A percentile compares a stretch with the other conserved stretches of the same genome.
phyloP scores from a whole-genome alignment of 2,888 invertebrate species.

The Griposia aprilina region DNA sequence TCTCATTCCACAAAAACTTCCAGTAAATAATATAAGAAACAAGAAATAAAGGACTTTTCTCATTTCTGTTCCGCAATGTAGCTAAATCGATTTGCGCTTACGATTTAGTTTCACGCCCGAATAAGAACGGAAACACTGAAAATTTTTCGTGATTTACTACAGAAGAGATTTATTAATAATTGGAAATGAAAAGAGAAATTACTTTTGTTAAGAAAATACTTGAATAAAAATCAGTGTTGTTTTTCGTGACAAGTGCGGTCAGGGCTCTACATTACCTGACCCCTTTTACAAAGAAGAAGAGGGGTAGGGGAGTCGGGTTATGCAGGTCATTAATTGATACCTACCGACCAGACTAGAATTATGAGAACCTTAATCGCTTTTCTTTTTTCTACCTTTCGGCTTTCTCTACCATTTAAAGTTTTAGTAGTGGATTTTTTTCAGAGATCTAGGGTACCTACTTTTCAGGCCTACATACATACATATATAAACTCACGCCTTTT shows the following conservation, averaged over 20 bases:
- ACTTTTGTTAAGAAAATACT: slow-evolving; percentile 19
- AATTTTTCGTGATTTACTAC: slow-evolving; percentile 40
- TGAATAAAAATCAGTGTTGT: neutral
- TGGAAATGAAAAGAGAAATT: slow-evolving; percentile 12
- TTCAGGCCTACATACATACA: neutral
- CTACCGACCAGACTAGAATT: neutral
- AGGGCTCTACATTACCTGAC: no score
- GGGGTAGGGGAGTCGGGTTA: no score
- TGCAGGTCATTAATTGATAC: no score
- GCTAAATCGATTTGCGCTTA: slow-evolving; percentile 41
- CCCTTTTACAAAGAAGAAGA: no score
- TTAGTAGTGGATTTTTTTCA: neutral
- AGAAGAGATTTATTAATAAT: slow-evolving; percentile 37
- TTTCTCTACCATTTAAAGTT: neutral
- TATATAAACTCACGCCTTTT: neutral
- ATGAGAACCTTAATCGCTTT: neutral
- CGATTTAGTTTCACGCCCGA: slow-evolving; percentile 24
- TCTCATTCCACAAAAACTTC: neutral
- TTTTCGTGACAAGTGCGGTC: neutral
- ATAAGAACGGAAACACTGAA: slow-evolving; percentile 20
- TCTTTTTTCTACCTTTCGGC: neutral
- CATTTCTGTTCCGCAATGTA: slow-evolving; percentile 42
- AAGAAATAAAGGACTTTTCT: slow-evolving; percentile 20
- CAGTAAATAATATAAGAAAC: slow-evolving; percentile 31
- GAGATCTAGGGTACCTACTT: neutral